Evolutionary conservation across 2,888 invertebrate species (phyloP), one percentile per base, ranked within the genome.

Genomic region (Amphipoea lucens): DNA sequence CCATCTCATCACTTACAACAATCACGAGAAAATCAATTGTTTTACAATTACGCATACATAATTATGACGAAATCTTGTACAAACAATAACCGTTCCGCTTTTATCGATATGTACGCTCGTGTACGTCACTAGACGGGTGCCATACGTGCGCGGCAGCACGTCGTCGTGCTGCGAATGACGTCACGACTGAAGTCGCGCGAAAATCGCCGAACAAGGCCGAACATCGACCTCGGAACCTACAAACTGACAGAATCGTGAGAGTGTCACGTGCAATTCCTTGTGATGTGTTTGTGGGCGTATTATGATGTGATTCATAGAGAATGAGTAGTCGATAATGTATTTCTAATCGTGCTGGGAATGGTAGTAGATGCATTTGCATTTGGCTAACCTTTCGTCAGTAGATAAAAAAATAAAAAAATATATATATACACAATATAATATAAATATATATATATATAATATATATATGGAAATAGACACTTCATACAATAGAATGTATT

Each of bases 151-250:
- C 92, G 71, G 62, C 91, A 90, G 94, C 96, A 96, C 95, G 96
- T 96, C 95, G 96, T 95, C 91, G 89, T 86, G 79, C 75, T 72
- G 74, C 78, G 70, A 45, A 89, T 92, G 92, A 94, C 94, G 94
- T 94, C 93, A 94, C 91, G 75, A 84, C 81, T 77, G 88, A 87
- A 88, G 81, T 82, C 88, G 85, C 92, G 95, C 95, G 94, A 95
- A 96, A 94, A 94, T 94, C 92, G 87, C 90, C 91, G 92, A 94
- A 94, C 96, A 96, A 96, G 96, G 96, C 94, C 96, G 96, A 94
- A 70, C 95, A 90, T 92, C 92, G 94, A 96, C 95, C 96, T 94
- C 94, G 88, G 89, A 85, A 85, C 87, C 87, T 87, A 87, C 79
- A 88, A 87, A 86, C 81, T 83, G 81, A 81, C 83, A 80, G 80